These are phyloP conservation scores for Plotosus lineatus DNA, from an alignment of 2,113 vertebrate genomes.

Conservation along the genomic window DNA sequence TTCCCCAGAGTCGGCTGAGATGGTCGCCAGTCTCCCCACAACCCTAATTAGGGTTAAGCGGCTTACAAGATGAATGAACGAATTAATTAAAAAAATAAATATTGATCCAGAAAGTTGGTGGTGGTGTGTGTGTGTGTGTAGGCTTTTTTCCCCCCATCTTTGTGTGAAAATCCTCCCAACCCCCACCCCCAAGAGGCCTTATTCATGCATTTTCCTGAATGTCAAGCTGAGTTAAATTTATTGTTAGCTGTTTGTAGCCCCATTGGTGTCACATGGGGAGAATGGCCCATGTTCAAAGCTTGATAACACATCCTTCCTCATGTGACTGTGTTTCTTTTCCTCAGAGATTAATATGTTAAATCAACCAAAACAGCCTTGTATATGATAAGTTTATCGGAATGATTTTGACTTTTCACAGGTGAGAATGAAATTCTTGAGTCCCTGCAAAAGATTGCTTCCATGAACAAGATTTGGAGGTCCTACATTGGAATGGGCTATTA, in stretches of 20 bases:
- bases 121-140: slow-evolving; percentile 5
- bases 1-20: too few species aligned
- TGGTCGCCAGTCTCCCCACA: too few species aligned
- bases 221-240: slow-evolving; percentile 26
- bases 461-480: slow-evolving; percentile 93
- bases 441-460: slow-evolving; percentile 84
- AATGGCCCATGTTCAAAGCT: background rate
- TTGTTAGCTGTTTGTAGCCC: background rate
- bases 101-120: too few species aligned
- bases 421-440: slow-evolving; percentile 92
- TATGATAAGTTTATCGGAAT: background rate
- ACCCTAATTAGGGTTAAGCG: too few species aligned
- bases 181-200: too few species aligned
- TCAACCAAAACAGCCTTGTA: background rate
- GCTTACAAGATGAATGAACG: too few species aligned
- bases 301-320: background rate
- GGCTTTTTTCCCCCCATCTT: background rate
- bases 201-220: slow-evolving; percentile 1
- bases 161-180: background rate
- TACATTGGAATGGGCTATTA: slow-evolving; percentile 99
- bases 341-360: background rate
- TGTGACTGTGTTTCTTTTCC: background rate
- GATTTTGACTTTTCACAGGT: slow-evolving; percentile 71
- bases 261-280: slow-evolving; percentile 9
- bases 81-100: too few species aligned